Conservation (phyloP, 2,113 vertebrate species). For the Corythoichthys intestinalis region DNA sequence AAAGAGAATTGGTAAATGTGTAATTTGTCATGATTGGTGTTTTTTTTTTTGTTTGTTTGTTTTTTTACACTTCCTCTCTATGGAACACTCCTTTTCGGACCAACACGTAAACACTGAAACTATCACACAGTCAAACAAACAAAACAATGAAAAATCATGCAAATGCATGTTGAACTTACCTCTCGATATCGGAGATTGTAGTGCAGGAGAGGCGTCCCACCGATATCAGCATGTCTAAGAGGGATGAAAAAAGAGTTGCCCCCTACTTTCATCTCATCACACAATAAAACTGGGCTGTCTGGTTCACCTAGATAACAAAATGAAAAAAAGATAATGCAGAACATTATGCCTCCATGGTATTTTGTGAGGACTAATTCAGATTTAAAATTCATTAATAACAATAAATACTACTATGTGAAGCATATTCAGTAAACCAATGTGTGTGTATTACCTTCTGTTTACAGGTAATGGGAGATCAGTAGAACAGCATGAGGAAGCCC, state of each 20-base stretch:
- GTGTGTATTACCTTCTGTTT: conserved; percentile 58
- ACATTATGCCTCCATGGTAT: background rate
- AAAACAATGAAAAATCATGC: background rate
- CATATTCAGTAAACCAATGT: background rate
- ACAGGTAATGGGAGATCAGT: conserved; percentile 26
- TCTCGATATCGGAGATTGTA: conserved; percentile 58
- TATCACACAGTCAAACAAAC: background rate
- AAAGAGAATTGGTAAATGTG: too few species aligned
- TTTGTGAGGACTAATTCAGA: background rate
- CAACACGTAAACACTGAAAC: background rate
- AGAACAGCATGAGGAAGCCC: conserved; percentile 28
- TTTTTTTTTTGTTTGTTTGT: background rate
- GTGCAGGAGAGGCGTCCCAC: conserved; percentile 52
- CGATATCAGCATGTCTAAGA: conserved; percentile 47
- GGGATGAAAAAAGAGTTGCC: conserved; percentile 60
- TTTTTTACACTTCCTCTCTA: background rate
- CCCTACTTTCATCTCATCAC: conserved; percentile 41
- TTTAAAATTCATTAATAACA: background rate
- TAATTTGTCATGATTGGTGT: too few species aligned
- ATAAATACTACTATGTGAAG: background rate
- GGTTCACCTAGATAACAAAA: conserved; percentile 63
- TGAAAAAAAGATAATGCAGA: background rate
- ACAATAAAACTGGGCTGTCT: conserved; percentile 54
- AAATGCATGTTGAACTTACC: conserved; percentile 34
- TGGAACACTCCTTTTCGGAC: background rate